Conservation (phyloP, 2,888 invertebrate species). For the Caenorhabditis doughertyi region DNA sequence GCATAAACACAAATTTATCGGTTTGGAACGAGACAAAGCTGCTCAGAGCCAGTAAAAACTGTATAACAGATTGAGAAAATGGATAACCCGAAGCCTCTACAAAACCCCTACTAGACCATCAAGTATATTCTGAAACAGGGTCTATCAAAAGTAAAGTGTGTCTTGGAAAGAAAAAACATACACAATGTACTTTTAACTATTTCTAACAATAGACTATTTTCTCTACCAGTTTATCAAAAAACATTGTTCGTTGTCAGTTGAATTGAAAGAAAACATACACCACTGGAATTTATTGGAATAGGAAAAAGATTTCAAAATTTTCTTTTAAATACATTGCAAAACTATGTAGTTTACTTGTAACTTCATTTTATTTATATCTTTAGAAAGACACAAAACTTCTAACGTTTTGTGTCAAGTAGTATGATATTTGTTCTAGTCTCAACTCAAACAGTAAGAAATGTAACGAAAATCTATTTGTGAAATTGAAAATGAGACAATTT, state of each 20-base stretch:
- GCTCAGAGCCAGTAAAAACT: too few relatives aligned
- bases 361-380: constrained; percentile 24
- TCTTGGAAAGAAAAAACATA: background rate
- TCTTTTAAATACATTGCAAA: background rate
- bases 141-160: background rate
- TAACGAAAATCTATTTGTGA: constrained; percentile 33
- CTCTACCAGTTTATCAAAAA: constrained; percentile 23
- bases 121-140: background rate
- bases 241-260: background rate
- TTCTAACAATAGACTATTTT: background rate
- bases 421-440: constrained; percentile 37
- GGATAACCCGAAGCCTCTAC: too few relatives aligned
- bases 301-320: background rate
- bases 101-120: too few relatives aligned
- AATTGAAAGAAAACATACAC: background rate
- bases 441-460: constrained; percentile 18
- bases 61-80: too few relatives aligned
- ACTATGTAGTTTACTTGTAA: background rate
- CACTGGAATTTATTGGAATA: background rate
- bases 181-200: constrained; percentile 2
- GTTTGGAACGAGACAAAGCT: too few relatives aligned
- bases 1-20: too few relatives aligned
- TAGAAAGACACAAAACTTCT: constrained; percentile 9
- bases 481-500: constrained; percentile 9
- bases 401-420: constrained; percentile 36